These are phyloP conservation scores for Tridacna gigas DNA, from an alignment of 2,888 invertebrate genomes.

Conservation along the genomic window DNA sequence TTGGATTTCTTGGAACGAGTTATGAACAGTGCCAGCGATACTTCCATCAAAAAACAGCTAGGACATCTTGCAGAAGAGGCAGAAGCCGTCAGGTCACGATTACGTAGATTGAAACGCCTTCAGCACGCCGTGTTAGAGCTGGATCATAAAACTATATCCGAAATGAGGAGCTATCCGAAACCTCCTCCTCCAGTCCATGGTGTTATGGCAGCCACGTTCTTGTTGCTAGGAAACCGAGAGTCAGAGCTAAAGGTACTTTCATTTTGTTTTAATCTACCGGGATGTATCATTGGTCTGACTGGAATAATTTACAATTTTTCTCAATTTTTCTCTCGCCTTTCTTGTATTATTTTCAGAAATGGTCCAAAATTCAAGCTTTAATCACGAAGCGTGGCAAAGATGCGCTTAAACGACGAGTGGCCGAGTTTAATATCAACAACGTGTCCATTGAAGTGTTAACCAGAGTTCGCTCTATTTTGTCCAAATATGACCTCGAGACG, in stretches of 20 bases:
- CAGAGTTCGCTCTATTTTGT: constrained; percentile 69
- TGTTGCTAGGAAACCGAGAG: constrained; percentile 69
- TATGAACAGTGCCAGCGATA: constrained; percentile 67
- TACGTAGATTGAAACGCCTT: constrained; percentile 67
- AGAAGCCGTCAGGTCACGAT: constrained; percentile 60
- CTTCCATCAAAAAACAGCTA: constrained; percentile 54
- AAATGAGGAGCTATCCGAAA: constrained; percentile 72
- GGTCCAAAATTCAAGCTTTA: constrained; percentile 77
- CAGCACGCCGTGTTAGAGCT: constrained; percentile 67
- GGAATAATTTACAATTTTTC: too few species aligned
- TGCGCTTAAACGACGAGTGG: constrained; percentile 77
- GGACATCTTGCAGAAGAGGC: constrained; percentile 56
- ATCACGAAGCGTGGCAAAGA: constrained; percentile 80
- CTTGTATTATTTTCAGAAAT: constrained; percentile 67
- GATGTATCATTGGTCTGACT: too few species aligned
- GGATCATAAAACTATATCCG: constrained; percentile 72
- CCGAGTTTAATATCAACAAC: constrained; percentile 67
- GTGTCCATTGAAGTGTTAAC: constrained; percentile 59
- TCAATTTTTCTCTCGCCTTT: too few species aligned
- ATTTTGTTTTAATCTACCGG: too few species aligned
- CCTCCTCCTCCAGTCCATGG: constrained; percentile 70
- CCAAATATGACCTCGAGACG: constrained; percentile 74
- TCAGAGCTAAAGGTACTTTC: constrained; percentile 63
- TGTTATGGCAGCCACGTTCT: constrained; percentile 72
- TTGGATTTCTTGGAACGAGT: constrained; percentile 74